Conservation (phyloP, 2,888 invertebrate genomes). For the Reticulitermes lucifugus region DNA sequence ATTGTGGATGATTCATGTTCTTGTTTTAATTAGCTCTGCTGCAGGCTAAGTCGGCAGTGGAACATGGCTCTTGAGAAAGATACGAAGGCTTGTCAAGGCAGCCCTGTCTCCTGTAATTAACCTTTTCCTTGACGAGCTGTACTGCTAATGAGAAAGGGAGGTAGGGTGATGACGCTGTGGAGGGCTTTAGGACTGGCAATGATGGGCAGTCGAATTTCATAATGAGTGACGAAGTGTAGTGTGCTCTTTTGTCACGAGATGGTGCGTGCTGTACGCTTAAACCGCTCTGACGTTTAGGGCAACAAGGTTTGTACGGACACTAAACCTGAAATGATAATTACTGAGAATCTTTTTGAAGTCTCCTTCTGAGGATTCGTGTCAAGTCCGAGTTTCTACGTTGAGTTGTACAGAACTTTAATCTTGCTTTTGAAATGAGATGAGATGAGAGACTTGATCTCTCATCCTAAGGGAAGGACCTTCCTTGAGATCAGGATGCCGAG, state of each 20-base stretch:
- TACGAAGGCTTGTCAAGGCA: slow-evolving; percentile 2
- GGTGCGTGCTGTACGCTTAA: neutral
- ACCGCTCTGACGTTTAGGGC: neutral
- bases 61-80: slow-evolving; percentile 26
- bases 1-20: slow-evolving; percentile 17
- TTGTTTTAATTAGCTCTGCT: slow-evolving; percentile 21
- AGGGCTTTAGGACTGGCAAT: neutral
- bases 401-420: too few relatives aligned
- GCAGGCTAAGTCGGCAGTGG: neutral
- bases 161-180: neutral
- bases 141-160: slow-evolving; percentile 17
- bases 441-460: too few relatives aligned
- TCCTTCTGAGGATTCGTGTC: too few relatives aligned
- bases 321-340: too few relatives aligned
- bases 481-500: too few relatives aligned
- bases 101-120: slow-evolving; percentile 31
- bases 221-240: neutral
- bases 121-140: slow-evolving; percentile 21
- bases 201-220: neutral
- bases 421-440: too few relatives aligned
- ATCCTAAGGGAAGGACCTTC: too few relatives aligned
- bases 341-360: too few relatives aligned
- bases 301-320: too few relatives aligned
- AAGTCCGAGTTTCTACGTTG: too few relatives aligned
- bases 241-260: neutral